Evolutionary conservation across 2,888 invertebrate genomes (phyloP), one percentile per base, ranked within the genome.

Genomic region (Eilema depressum): DNA sequence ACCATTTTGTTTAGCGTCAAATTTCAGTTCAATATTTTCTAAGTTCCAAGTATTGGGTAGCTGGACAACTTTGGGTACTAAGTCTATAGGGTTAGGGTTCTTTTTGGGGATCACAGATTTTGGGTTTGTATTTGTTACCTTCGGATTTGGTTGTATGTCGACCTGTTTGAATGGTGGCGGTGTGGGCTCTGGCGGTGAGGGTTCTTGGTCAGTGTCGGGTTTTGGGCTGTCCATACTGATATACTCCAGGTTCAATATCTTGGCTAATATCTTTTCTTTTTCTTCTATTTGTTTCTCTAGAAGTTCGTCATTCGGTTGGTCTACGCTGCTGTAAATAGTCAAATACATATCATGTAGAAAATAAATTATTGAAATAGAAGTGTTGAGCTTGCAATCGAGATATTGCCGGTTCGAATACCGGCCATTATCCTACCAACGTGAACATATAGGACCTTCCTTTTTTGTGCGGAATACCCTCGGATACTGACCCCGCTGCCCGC

Each of bases 261-360:
- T 96, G 0, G 97, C 97, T 20, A 97, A 89, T 26, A 97, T 96
- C 87, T 97, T 97, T 82, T 98, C 98, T 87, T 98, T 98, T 76
- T 96, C 96, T 86, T 97, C 97, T 59, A 98, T 97, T 78, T 97
- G 97, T 79, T 96, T 96, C 79, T 97, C 96, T 66, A 98, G 96
- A 0, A 96, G 96, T 5, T 97, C 97, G 88, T 97, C 97, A 83
- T 96, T 92, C 63, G 96, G 90, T 81, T 96, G 96, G 0, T 96
- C 94, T 61, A 95, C 85, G 77, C 96, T 90, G 59, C 95, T 95
- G 88, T n/a, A 89, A 89, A 66, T 25, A 2, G 25, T 12, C 26
- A 26, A 66, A 66, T 23, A 59, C 23, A 60, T 11, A 33, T 23
- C 41, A 60, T n/a, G 3, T 30, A n/a, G 12, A 37, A 12, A 62